A percentile compares a stretch with the other conserved stretches of the same genome.
Evolutionary conservation across 2,888 invertebrate genomes (phyloP).

Genomic region (Ptilodon capucinus): DNA sequence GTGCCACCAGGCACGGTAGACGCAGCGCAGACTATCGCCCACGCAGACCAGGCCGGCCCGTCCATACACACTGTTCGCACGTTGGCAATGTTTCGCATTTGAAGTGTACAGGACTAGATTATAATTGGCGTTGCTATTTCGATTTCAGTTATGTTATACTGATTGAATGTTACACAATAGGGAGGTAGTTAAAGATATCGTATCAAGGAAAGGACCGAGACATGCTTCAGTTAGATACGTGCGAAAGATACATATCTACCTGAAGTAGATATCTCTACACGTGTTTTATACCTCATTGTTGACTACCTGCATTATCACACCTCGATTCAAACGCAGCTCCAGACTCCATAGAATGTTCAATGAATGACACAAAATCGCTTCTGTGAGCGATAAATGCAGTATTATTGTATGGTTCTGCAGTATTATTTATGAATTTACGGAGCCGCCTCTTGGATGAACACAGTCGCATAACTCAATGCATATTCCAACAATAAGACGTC

Average conservation of each 20-base stretch:
- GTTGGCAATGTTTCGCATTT: constrained; percentile 11
- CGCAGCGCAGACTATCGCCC: constrained; percentile 29
- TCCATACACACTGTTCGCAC: constrained; percentile 8
- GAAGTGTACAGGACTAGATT: not conserved
- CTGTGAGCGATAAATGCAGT: constrained; percentile 38
- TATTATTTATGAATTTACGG: constrained; percentile 41
- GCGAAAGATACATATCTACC: too few species aligned
- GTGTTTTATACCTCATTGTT: not conserved
- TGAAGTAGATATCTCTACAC: not conserved
- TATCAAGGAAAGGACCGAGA: too few species aligned
- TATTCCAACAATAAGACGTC: constrained; percentile 22
- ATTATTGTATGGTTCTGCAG: constrained; percentile 32
- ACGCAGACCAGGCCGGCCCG: constrained; percentile 6
- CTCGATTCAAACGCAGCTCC: constrained; percentile 11
- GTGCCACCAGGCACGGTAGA: constrained; percentile 5
- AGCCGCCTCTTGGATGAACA: constrained; percentile 12
- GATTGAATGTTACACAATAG: too few species aligned
- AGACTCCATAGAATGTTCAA: constrained; percentile 27
- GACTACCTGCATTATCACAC: not conserved
- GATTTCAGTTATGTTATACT: too few species aligned
- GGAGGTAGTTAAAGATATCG: too few species aligned
- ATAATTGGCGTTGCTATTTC: too few species aligned
- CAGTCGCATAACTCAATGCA: constrained; percentile 7
- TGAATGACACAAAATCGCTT: constrained; percentile 31
- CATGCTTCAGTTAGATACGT: too few species aligned